Evolutionary conservation across 2,888 invertebrate genomes (phyloP).

Genomic region (Ganaspis brasiliensis): DNA sequence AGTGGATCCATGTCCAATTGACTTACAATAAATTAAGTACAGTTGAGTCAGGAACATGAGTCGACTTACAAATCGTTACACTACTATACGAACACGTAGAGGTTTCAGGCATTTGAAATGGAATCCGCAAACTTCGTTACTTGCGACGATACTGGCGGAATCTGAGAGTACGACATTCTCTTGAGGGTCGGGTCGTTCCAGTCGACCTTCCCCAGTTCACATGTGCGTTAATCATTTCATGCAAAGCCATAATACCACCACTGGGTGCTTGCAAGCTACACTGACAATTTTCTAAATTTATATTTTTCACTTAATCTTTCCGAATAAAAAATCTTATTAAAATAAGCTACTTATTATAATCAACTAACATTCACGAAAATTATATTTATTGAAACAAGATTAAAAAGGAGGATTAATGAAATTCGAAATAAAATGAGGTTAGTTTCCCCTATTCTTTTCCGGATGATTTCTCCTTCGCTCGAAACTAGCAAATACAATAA

Average conservation of each 20-base stretch:
- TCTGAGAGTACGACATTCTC: conserved; percentile 39
- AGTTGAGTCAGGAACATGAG: conserved; percentile 32
- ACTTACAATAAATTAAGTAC: conserved; percentile 30
- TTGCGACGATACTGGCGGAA: conserved; percentile 39
- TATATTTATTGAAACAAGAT: too few species aligned
- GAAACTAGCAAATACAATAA: not conserved
- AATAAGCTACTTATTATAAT: too few species aligned
- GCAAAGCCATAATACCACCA: conserved; percentile 8
- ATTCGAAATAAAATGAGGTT: not conserved
- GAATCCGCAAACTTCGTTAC: conserved; percentile 61
- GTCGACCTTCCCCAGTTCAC: conserved; percentile 27
- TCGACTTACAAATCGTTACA: conserved; percentile 33
- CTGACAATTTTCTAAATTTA: not conserved
- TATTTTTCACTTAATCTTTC: not conserved
- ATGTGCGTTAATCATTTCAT: conserved; percentile 39
- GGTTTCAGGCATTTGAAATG: conserved; percentile 49
- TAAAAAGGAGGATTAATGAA: too few species aligned
- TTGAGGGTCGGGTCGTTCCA: conserved; percentile 26
- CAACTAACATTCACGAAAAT: too few species aligned
- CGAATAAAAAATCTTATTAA: not conserved
- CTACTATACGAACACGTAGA: conserved; percentile 11
- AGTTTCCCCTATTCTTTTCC: not conserved
- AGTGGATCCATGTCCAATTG: conserved; percentile 39
- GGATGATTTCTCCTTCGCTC: not conserved
- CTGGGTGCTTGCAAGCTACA: not conserved